Percentiles rank a stretch among this genome's conserved stretches.
Evolutionary conservation across 2,113 vertebrate genomes (phyloP).

Genomic region (Reinhardtius hippoglossoides): DNA sequence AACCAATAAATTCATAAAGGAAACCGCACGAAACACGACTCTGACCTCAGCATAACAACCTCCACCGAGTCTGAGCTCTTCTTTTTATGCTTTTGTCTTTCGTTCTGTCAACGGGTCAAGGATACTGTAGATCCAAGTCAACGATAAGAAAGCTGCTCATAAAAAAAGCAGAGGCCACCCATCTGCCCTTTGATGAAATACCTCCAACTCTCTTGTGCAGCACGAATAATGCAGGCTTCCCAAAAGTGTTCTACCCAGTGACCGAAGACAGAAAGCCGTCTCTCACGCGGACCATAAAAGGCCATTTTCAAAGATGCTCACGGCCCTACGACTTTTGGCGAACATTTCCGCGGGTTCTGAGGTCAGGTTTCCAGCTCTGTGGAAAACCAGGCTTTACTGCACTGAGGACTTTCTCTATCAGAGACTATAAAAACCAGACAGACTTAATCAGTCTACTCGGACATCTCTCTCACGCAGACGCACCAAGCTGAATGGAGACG

Average conservation of each 20-base stretch:
- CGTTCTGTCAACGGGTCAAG: slow-evolving; percentile 22
- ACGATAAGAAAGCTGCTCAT: slow-evolving; percentile 29
- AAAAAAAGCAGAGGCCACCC: slow-evolving; percentile 16
- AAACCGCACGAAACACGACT: not conserved
- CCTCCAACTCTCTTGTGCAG: slow-evolving; percentile 32
- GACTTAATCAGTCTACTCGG: not conserved
- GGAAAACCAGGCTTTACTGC: slow-evolving; percentile 23
- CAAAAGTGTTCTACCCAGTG: slow-evolving; percentile 45
- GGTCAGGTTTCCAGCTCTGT: slow-evolving; percentile 50
- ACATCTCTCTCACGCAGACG: slow-evolving; percentile 10
- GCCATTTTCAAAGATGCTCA: slow-evolving; percentile 56
- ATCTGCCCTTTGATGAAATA: slow-evolving; percentile 52
- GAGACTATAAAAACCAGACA: slow-evolving; percentile 3
- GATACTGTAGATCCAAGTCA: not conserved
- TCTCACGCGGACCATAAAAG: slow-evolving; percentile 75
- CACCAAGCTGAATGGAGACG: slow-evolving; percentile 16
- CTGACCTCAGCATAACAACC: slow-evolving; percentile 8
- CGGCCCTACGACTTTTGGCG: slow-evolving; percentile 45
- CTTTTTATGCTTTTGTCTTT: not conserved
- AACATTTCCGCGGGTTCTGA: slow-evolving; percentile 41
- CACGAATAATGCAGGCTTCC: slow-evolving; percentile 36
- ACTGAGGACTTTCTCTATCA: slow-evolving; percentile 33
- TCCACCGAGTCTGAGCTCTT: not conserved
- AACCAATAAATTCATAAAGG: slow-evolving; percentile 10
- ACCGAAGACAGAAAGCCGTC: slow-evolving; percentile 44